Base-by-base conservation (phyloP, 2,888 invertebrate species). In the Lasioglossum marginatum region DNA sequence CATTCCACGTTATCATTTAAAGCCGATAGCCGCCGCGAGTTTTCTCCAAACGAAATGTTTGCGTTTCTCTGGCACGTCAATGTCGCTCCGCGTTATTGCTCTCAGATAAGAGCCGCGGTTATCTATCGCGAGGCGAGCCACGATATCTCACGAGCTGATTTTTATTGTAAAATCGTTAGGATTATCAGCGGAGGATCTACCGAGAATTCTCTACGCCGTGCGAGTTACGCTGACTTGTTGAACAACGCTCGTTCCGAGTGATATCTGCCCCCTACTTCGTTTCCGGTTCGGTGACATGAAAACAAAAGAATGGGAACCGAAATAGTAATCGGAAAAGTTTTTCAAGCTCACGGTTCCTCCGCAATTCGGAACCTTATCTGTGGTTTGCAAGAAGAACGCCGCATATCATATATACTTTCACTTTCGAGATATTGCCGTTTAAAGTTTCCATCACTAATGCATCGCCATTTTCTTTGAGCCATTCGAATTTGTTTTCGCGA, bases 1-100 rank as follows among this genome's bases (percentile, higher is more conserved):
- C 90, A 91, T 91, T 91, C 91, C 91, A 91, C 82, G 31, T 83
- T 85, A 82, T 86, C 81, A 72, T 74, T 81, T 88, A 91, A 78
- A 85, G 52, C 79, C 70, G 77, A 84, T 80, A 84, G 75, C 52
- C 52, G 75, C 52, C 52, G 79, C 79, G 70, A 71, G 37, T 72
- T 77, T 83, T 71, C 73, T 48, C 80, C 75, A 57, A 48, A 37
- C 31, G 43, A 79, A 77, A n/a, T 74, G 79, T 45, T 87, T 81
- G 66, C 72, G 79, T 77, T 76, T 85, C 52, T 79, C 70, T n/a
- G 77, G 70, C 2, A 81, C 48, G 70, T 79, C 77, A 23, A 63
- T 82, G 77, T 89, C 78, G 77, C 70, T 89, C 81, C 81, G 85
- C 79, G 76, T 83, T 43, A 82, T 81, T 81, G 60, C 72, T 82